Evolutionary conservation across 2,888 invertebrate species (phyloP).

Genomic region (Andrena bucephala): DNA sequence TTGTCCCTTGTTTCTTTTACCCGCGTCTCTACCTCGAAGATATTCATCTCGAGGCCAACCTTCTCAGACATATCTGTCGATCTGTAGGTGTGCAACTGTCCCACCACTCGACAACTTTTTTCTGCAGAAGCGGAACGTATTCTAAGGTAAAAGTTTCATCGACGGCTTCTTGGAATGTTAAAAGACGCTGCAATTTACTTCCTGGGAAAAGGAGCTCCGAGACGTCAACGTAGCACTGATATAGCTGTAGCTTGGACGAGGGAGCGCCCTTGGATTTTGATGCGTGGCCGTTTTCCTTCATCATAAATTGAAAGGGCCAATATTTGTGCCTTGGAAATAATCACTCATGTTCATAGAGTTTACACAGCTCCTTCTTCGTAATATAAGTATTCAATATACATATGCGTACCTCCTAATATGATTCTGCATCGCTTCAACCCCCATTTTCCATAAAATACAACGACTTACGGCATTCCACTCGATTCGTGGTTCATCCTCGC

Average conservation of each 20-base stretch:
- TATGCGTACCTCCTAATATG: constrained; percentile 68
- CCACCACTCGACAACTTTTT: constrained; percentile 67
- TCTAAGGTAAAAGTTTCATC: background rate
- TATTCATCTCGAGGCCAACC: constrained; percentile 65
- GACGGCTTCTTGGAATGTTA: background rate
- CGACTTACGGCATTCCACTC: constrained; percentile 77
- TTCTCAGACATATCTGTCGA: constrained; percentile 65
- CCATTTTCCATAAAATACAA: constrained; percentile 48
- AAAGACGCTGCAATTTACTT: constrained; percentile 66
- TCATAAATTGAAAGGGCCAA: constrained; percentile 78
- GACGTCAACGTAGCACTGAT: constrained; percentile 75
- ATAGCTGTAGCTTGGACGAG: constrained; percentile 46
- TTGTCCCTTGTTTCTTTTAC: constrained; percentile 55
- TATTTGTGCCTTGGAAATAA: constrained; percentile 67
- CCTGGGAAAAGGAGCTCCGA: constrained; percentile 79
- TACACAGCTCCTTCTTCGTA: background rate
- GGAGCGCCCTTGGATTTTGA: background rate
- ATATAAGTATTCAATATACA: background rate
- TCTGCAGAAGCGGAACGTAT: constrained; percentile 52
- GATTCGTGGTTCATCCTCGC: constrained; percentile 67
- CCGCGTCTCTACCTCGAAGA: constrained; percentile 56
- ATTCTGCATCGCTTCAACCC: constrained; percentile 54
- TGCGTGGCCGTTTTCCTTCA: background rate
- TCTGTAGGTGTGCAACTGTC: constrained; percentile 69
- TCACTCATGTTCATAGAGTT: background rate